A percentile compares a stretch with the other conserved stretches of the same genome.
These are phyloP conservation scores for Parnassius smintheus DNA, from an alignment of 2,888 invertebrate species.

Conservation along the genomic window DNA sequence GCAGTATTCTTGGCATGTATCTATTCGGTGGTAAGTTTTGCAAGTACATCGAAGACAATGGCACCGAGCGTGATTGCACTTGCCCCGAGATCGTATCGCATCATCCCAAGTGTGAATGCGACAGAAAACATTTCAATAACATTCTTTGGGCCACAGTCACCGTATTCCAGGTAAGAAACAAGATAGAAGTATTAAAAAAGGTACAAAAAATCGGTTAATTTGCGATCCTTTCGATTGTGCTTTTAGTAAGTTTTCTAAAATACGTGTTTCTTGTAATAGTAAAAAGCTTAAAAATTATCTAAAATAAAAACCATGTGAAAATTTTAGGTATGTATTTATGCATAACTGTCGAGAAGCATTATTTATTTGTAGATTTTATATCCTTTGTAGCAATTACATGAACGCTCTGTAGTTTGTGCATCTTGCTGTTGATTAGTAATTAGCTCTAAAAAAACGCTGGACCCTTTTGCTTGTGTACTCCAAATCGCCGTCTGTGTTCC, in stretches of 20 bases:
- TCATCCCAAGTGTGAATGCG: slow-evolving; percentile 95
- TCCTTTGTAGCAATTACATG: slow-evolving; percentile 53
- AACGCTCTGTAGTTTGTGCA: slow-evolving; percentile 75
- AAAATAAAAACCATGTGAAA: background rate
- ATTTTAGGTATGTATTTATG: slow-evolving; percentile 12
- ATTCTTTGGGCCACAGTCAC: slow-evolving; percentile 98
- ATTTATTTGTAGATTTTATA: slow-evolving; percentile 23
- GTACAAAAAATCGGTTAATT: slow-evolving; percentile 70
- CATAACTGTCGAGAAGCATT: slow-evolving; percentile 36
- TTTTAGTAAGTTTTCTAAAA: slow-evolving; percentile 53
- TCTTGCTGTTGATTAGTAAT: slow-evolving; percentile 57
- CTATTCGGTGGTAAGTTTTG: slow-evolving; percentile 99
- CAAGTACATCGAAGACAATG: slow-evolving; percentile 94
- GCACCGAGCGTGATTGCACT: slow-evolving; percentile 92
- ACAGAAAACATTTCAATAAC: slow-evolving; percentile 99
- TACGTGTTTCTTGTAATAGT: slow-evolving; percentile 66
- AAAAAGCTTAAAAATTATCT: slow-evolving; percentile 18
- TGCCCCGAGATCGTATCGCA: slow-evolving; percentile 95
- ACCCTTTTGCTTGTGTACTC: slow-evolving; percentile 77
- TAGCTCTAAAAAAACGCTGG: slow-evolving; percentile 59
- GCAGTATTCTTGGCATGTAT: slow-evolving; percentile 99
- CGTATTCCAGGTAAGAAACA: slow-evolving; percentile 94
- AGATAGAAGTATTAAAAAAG: slow-evolving; percentile 57
- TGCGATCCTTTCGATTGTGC: slow-evolving; percentile 69
- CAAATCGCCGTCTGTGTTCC: slow-evolving; percentile 72